Evolutionary conservation across 2,888 invertebrate genomes (phyloP), one percentile per base, ranked within the genome.

Genomic region (Epinotia ramella): DNA sequence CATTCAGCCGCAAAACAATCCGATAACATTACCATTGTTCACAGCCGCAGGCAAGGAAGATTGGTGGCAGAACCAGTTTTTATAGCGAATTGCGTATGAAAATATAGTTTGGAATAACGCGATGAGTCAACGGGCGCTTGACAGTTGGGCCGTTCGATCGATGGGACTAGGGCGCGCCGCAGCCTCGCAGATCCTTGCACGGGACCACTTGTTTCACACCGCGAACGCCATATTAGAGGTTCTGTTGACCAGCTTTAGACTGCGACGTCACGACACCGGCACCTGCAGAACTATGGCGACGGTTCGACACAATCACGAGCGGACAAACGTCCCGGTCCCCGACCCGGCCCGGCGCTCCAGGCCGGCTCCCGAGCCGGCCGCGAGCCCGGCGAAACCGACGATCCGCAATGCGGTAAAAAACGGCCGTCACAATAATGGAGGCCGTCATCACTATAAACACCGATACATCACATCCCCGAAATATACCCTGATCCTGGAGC

Each of bases 351-450:
- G 44, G 56, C 24, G 79, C 78, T 79, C 79, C 69, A 73, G 69
- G 78, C 81, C 77, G 81, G 80, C 78, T 81, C 79, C 80, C 78
- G 78, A 77, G 79, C 79, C 79, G 80, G 80, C 81, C 75, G 79
- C 78, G 81, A 82, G 82, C 84, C 85, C 81, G 80, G 80, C 81
- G 81, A 87, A 85, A 86, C 84, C 79, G 83, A 78, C 84, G 84
- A 90, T 91, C 94, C 92, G 94, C 94, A 95, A 88, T 95, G 94
- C 94, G 94, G 94, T 94, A 94, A 94, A 94, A 93, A 91, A 91
- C 91, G 92, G 91, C 91, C 92, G 91, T 93, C 93, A 92, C 91
- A 94, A 94, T 94, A 93, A 93, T 94, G 93, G 94, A 93, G 92
- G 92, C 91, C 92, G 92, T 92, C 93, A 91, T 91, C 93, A 94